phyloP scores from a whole-genome alignment of 1,140 invertebrate genomes.

The Neomicropteryx cornuta region DNA sequence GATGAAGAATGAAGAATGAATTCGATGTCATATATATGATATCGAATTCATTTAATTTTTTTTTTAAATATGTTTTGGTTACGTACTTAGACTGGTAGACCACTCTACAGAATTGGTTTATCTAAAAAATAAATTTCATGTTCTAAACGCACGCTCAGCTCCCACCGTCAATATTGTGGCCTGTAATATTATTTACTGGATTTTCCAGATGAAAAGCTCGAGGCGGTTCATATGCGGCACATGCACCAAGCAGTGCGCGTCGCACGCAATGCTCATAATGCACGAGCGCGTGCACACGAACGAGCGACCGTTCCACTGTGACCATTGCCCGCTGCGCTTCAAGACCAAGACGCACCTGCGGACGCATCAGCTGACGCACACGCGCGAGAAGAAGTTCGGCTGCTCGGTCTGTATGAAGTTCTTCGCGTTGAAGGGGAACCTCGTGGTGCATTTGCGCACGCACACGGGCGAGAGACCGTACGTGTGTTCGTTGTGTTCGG shows the following conservation, averaged over 20 bases:
- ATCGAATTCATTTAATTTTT: too few species aligned
- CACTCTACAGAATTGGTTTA: too few species aligned
- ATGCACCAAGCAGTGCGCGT: conserved; percentile 36
- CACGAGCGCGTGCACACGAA: conserved; percentile 44
- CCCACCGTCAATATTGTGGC: too few species aligned
- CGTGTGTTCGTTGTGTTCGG: conserved; percentile 49
- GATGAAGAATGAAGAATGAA: too few species aligned
- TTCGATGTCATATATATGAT: too few species aligned
- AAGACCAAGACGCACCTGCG: conserved; percentile 42
- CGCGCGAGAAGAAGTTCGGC: conserved; percentile 39
- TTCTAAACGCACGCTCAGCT: too few species aligned
- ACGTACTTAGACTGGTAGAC: too few species aligned
- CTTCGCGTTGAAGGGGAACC: conserved; percentile 36
- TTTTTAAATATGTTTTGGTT: too few species aligned
- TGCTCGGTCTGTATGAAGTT: conserved; percentile 41
- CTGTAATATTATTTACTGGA: too few species aligned
- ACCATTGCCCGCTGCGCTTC: conserved; percentile 39
- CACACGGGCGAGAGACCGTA: conserved; percentile 51
- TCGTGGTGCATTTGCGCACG: conserved; percentile 36
- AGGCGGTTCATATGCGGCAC: conserved; percentile 31
- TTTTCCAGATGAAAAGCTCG: conserved; percentile 18
- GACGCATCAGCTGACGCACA: conserved; percentile 42
- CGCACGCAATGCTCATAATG: conserved; percentile 43
- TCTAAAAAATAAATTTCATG: too few species aligned
- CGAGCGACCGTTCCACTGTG: conserved; percentile 40